Percentiles rank a stretch among this genome's conserved stretches.
Evolutionary conservation across 2,797 vertebrate genomes (phyloP).

Genomic region (Enteromius anoplus): DNA sequence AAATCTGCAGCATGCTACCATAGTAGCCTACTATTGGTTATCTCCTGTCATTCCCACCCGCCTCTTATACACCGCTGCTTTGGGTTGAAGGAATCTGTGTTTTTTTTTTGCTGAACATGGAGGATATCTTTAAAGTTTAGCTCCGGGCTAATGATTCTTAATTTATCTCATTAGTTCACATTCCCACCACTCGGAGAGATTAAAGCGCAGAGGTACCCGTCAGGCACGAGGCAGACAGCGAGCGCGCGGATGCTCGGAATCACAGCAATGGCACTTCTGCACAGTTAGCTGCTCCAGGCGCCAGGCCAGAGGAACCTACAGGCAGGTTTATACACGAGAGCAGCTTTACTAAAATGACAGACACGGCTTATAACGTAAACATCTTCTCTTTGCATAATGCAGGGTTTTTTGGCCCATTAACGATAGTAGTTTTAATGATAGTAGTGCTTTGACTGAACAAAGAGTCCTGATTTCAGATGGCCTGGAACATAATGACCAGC

Average conservation of each 20-base stretch:
- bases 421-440: not conserved
- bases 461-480: constrained; percentile 18
- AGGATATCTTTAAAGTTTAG: constrained; percentile 60
- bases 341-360: constrained; percentile 50
- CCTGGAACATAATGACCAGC: constrained; percentile 11
- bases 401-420: not conserved
- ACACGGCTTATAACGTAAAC: constrained; percentile 25
- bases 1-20: not conserved
- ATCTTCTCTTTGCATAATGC: constrained; percentile 20
- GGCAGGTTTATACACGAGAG: constrained; percentile 53
- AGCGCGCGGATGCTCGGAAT: constrained; percentile 12
- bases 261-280: constrained; percentile 38
- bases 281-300: constrained; percentile 38
- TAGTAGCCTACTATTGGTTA: not conserved
- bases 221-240: constrained; percentile 44
- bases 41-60: constrained; percentile 3
- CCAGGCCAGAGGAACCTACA: constrained; percentile 48
- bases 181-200: constrained; percentile 70
- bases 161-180: constrained; percentile 76
- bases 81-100: constrained; percentile 35
- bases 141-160: constrained; percentile 68
- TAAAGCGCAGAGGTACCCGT: constrained; percentile 58
- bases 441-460: constrained; percentile 17
- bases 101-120: constrained; percentile 31
- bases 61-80: constrained; percentile 36